Percentiles rank a stretch among this genome's conserved stretches.
Evolutionary conservation across 37 sponge, comb jelly and placozoan species (phyloP).

Genomic region (Spongilla lacustris): DNA sequence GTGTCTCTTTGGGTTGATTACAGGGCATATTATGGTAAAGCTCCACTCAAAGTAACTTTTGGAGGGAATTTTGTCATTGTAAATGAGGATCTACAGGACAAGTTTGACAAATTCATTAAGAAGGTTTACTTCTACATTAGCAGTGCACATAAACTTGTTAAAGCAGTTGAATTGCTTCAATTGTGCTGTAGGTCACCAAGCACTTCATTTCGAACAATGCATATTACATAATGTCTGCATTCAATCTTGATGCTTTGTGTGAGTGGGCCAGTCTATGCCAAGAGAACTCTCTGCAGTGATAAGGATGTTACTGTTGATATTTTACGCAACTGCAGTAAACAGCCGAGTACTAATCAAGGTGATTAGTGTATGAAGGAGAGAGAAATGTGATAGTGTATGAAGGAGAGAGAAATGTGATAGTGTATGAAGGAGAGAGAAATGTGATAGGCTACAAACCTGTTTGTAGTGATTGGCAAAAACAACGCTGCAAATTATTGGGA

Average conservation of each 20-base stretch:
- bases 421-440: background rate
- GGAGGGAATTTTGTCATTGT: background rate
- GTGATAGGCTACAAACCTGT: background rate
- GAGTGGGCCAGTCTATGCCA: background rate
- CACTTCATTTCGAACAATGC: background rate
- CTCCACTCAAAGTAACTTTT: background rate
- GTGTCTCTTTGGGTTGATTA: background rate
- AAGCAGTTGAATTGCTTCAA: background rate
- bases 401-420: background rate
- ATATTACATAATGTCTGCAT: background rate
- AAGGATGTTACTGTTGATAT: background rate
- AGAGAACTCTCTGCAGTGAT: background rate
- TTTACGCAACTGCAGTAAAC: too few species aligned
- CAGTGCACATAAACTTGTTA: background rate
- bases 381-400: background rate
- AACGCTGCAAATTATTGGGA: too few species aligned
- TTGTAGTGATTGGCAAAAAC: background rate
- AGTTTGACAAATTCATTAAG: background rate
- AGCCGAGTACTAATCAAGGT: too few species aligned
- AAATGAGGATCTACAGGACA: background rate
- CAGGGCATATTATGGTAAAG: background rate
- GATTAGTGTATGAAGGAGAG: background rate
- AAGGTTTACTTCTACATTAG: background rate
- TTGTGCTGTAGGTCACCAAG: background rate
- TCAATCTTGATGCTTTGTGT: background rate